phyloP scores from a whole-genome alignment of 2,113 vertebrate species.

The human (Homo sapiens) region GRCh38 chr3:48856001-48856500 shows the following conservation, averaged over 20 bases:
- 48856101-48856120: no score
- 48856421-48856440: background rate
- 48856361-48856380: background rate
- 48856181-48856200: no score
- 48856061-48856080: no score
- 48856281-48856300: background rate
- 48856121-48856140: no score
- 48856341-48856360: background rate
- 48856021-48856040: no score
- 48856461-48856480: background rate
- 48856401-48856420: background rate
- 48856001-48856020: no score
- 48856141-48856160: no score
- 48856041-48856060: no score
- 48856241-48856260: background rate
- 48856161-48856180: no score
- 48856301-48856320: background rate
- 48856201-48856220: no score
- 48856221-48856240: no score
- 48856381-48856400: background rate
- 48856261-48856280: slow-evolving; percentile 47
- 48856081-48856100: no score
- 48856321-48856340: background rate
- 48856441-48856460: background rate
- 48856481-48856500: background rate